phyloP scores from a whole-genome alignment of 2,113 vertebrate species.

The Dermatemys mawii region DNA sequence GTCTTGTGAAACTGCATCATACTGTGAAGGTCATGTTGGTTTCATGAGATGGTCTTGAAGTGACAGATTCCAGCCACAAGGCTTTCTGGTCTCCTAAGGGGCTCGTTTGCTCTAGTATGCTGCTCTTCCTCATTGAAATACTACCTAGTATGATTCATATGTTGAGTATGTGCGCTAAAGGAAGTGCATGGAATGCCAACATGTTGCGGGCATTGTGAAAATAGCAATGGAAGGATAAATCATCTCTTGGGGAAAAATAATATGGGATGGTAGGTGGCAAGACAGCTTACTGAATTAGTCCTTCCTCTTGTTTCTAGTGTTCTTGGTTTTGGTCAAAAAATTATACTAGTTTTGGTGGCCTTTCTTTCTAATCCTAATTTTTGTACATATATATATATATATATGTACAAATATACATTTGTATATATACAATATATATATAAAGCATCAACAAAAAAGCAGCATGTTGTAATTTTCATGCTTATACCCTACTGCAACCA shows the following conservation, averaged over 20 bases:
- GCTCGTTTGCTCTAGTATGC: constrained; percentile 5
- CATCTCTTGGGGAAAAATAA: constrained; percentile 45
- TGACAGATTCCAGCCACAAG: background rate
- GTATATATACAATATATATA: no score
- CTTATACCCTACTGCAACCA: background rate
- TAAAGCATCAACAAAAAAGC: background rate
- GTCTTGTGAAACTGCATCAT: background rate
- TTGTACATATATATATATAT: background rate
- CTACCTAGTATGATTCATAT: constrained; percentile 35
- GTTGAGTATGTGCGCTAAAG: background rate
- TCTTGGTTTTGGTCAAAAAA: constrained; percentile 18
- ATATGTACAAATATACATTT: background rate
- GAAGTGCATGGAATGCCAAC: constrained; percentile 31
- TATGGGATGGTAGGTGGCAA: constrained; percentile 51
- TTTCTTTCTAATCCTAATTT: constrained; percentile 12
- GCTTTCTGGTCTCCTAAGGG: constrained; percentile 5
- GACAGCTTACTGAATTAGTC: constrained; percentile 47
- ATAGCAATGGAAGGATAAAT: constrained; percentile 40
- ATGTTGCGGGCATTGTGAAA: constrained; percentile 38
- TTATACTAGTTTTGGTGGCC: background rate
- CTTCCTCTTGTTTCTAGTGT: constrained; percentile 41
- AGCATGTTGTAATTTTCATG: background rate
- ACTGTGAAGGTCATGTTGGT: background rate
- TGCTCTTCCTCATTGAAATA: constrained; percentile 23
- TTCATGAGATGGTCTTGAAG: background rate